Base-by-base conservation (phyloP, 2,888 invertebrate species). In the Ptychoptera contaminata region DNA sequence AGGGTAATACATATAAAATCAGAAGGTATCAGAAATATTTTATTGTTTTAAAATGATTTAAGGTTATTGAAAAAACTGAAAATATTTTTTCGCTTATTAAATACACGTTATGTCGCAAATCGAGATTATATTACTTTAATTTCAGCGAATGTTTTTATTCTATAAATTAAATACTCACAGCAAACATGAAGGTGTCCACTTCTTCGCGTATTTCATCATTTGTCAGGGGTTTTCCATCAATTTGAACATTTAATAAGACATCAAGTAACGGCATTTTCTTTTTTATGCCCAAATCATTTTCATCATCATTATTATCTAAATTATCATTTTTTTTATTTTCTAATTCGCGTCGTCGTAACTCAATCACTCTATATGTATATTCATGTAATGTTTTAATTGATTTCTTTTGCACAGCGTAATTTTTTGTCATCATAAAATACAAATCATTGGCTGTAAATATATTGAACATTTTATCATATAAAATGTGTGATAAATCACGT, bases 151-250 rank as follows among this genome's bases (percentile, higher is more conserved):
- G n/a, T n/a, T n/a, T n/a, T n/a, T n/a, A n/a, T n/a, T n/a, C n/a
- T n/a, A n/a, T n/a, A n/a, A n/a, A n/a, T n/a, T n/a, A n/a, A 3
- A 23, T 23, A 23, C 23, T 32, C n/a, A 32, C 32, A 47, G 74
- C 79, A 59, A 81, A 81, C 74, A 80, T 76, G 51, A 81, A 79
- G 0, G 81, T 81, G 48, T 80, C 76, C 1, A 80, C 77, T 65
- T 82, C 77, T 56, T 79, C 76, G 44, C 76, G 65, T 8, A 82
- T 70, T 47, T 72, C 71, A 8, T 71, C 63, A 47, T 74, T 69
- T 1, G 69, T 65, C 42, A 82, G 61, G 4, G 67, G 69, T 46
- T 67, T 55, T 0, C 74, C 77, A 45, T 74, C 69, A 2, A 71
- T 62, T 47, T 67, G 72, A 2, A 74, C 64, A 45, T 76, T 64